A percentile compares a stretch with the other conserved stretches of the same genome.
Conservation (phyloP, 2,888 invertebrate genomes). For the Cephus rjabovi region DNA sequence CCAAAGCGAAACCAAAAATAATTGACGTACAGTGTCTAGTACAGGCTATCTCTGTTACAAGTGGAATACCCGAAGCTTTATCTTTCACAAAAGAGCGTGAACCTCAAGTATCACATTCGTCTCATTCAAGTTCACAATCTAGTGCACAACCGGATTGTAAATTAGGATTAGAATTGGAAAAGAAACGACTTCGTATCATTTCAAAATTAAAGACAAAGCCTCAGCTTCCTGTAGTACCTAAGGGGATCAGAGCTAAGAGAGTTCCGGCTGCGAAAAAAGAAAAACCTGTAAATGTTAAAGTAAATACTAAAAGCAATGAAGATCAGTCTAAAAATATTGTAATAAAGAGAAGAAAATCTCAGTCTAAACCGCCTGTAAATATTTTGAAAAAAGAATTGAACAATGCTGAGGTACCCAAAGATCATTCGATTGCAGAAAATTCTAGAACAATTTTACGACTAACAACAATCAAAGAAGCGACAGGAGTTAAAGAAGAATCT, state of each 20-base stretch:
- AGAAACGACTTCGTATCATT: constrained; percentile 51
- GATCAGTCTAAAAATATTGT: neutral
- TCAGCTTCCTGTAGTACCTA: constrained; percentile 5
- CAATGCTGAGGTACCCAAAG: neutral
- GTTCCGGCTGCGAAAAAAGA: neutral
- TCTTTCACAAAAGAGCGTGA: neutral
- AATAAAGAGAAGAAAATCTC: neutral
- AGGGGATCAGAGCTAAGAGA: neutral
- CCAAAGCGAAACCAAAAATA: constrained; percentile 28
- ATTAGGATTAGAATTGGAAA: constrained; percentile 44
- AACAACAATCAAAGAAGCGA: neutral
- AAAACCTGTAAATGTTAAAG: neutral
- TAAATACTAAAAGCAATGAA: neutral
- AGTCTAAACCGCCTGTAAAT: neutral
- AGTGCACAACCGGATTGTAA: constrained; percentile 26
- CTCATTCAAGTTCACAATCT: neutral
- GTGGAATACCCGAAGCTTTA: constrained; percentile 13
- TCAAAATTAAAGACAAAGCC: constrained; percentile 38
- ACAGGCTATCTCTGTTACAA: constrained; percentile 18
- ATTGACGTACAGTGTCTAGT: constrained; percentile 33
- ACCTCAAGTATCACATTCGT: neutral
- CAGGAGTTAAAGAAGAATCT: neutral
- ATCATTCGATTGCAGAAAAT: neutral
- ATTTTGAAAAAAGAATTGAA: neutral
- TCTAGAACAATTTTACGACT: neutral